These are phyloP conservation scores for Pachypeltis micranthus DNA, from an alignment of 1,140 invertebrate genomes.

Conservation along the genomic window DNA sequence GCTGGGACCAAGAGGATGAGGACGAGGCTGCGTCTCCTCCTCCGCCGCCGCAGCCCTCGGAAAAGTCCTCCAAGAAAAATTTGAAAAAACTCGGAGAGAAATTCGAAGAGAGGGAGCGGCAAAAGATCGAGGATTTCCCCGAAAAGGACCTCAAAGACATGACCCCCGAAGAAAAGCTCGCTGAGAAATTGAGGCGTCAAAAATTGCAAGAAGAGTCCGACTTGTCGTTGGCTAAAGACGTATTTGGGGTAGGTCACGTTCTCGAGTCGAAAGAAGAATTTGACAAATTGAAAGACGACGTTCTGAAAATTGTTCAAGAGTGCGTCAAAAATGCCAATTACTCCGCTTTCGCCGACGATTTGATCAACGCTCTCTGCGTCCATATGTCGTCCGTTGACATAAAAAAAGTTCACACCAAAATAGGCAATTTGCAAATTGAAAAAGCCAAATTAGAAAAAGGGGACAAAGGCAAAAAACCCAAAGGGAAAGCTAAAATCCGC, in stretches of 20 bases:
- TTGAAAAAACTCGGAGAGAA: conserved; percentile 59
- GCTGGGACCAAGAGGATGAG: conserved; percentile 72
- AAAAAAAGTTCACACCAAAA: conserved; percentile 65
- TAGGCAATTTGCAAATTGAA: conserved; percentile 68
- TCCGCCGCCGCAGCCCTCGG: conserved; percentile 36
- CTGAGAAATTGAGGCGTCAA: conserved; percentile 43
- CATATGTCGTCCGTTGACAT: conserved; percentile 58
- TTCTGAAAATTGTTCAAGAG: conserved; percentile 56
- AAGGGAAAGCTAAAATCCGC: conserved; percentile 55
- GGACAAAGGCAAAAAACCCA: conserved; percentile 52
- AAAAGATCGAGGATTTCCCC: background rate
- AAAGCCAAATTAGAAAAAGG: conserved; percentile 55
- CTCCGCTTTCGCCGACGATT: conserved; percentile 60
- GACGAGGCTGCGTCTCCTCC: conserved; percentile 46
- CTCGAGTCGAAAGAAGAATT: conserved; percentile 70
- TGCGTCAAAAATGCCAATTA: conserved; percentile 60
- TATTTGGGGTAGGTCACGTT: conserved; percentile 59
- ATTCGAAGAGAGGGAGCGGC: conserved; percentile 39
- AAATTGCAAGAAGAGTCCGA: conserved; percentile 71
- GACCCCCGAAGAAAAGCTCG: conserved; percentile 63
- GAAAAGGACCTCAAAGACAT: conserved; percentile 29
- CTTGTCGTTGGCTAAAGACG: conserved; percentile 69
- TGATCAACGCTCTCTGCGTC: conserved; percentile 63
- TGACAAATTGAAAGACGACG: conserved; percentile 57
- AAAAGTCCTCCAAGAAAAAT: conserved; percentile 40